These are phyloP conservation scores for Forbesichthys agassizii DNA, from an alignment of 2,113 vertebrate species.

Conservation along the genomic window DNA sequence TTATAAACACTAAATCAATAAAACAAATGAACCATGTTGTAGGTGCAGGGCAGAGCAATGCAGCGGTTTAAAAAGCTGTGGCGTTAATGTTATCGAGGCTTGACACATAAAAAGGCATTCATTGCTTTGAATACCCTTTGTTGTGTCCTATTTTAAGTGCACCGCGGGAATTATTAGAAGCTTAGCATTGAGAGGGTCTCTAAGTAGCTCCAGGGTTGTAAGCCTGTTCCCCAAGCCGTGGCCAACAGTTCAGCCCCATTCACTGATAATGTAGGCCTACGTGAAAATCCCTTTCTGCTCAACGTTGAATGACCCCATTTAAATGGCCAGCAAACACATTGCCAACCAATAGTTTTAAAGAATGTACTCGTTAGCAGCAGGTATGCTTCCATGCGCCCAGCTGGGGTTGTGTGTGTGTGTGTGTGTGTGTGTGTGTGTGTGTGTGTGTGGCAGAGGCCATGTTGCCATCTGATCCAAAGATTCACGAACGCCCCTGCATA, in stretches of 20 bases:
- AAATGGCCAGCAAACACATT: conserved; percentile 52
- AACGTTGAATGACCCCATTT: conserved; percentile 65
- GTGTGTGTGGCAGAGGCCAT: background rate
- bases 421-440: conserved; percentile 35
- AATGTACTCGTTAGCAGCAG: conserved; percentile 70
- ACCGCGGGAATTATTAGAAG: conserved; percentile 76
- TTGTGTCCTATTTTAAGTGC: conserved; percentile 52
- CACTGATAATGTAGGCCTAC: conserved; percentile 65
- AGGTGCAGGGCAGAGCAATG: too few relatives aligned
- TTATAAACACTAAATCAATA: too few relatives aligned
- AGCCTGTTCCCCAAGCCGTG: conserved; percentile 66
- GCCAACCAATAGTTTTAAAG: conserved; percentile 60
- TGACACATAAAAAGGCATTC: conserved; percentile 59
- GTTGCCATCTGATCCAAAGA: too few relatives aligned
- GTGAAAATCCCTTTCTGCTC: conserved; percentile 64
- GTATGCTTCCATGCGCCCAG: conserved; percentile 61
- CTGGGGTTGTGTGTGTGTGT: conserved; percentile 38
- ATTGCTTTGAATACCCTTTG: conserved; percentile 70
- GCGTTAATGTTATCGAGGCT: conserved; percentile 21
- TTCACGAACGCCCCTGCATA: conserved; percentile 31
- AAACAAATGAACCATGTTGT: too few relatives aligned
- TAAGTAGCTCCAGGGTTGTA: conserved; percentile 71
- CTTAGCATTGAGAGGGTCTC: conserved; percentile 69
- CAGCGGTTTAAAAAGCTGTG: conserved; percentile 19
- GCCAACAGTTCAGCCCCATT: conserved; percentile 53